Evolutionary conservation across 2,888 invertebrate species (phyloP), one percentile per base, ranked within the genome.

Genomic region (Nemoura dubitans): DNA sequence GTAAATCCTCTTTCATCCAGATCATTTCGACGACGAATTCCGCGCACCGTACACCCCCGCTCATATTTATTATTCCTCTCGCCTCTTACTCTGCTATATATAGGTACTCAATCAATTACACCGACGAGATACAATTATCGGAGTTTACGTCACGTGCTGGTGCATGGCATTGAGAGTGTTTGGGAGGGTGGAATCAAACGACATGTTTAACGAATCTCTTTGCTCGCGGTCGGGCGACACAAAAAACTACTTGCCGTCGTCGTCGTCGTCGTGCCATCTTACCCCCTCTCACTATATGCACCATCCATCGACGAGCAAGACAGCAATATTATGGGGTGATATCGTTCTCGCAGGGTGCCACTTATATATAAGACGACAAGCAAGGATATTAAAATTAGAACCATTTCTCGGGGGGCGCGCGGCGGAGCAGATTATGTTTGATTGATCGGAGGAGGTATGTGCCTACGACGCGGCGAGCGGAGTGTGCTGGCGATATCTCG

Each of bases 351-450:
- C 16, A 21, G 59, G 59, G 59, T 21, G 59, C 59, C 59, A 59
- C 59, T 59, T 59, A 36, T 36, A 59, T 59, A 36, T 36, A 59
- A 59, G 59, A 59, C 59, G 59, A 59, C 59, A 59, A 59, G 59
- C 59, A 59, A 85, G 86, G 42, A 83, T 87, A 86, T 87, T 87
- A 87, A 86, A 86, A 87, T 87, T 86, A 87, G 86, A 28, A 42
- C 77, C 85, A 76, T 78, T 26, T 85, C 85, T 85, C 76, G 36
- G 36, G 5, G 36, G n/a, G 36, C 36, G 36, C n/a, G 36, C 59
- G 59, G 43, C 30, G 21, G 3, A 36, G 85, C 85, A 87, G 85
- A 87, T 87, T 87, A 81, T 78, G 29, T 59, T 59, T 87, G 87
- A 87, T 87, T 85, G 85, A 87, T 87, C 81, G 87, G 76, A 59